Conservation (phyloP, 1,140 invertebrate genomes). For the Paracyclopina nana region DNA sequence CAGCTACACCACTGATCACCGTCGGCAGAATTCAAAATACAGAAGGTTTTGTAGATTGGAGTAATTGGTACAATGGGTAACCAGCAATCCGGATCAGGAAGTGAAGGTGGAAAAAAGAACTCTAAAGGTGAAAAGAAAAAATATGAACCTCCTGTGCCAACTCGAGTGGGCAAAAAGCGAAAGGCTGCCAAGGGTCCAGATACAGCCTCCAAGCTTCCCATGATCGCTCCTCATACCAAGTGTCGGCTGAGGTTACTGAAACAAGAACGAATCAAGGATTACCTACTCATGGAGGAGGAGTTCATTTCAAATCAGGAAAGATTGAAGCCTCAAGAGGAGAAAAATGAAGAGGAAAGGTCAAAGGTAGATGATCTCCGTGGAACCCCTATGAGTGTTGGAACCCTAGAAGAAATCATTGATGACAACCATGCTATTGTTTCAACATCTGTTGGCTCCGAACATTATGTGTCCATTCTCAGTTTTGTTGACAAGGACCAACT, state of each 20-base stretch:
- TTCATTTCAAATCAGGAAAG: slow-evolving; percentile 97
- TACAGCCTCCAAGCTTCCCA: slow-evolving; percentile 84
- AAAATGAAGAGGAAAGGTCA: slow-evolving; percentile 52
- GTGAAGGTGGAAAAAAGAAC: slow-evolving; percentile 74
- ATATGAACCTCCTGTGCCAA: slow-evolving; percentile 95
- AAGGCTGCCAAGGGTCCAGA: slow-evolving; percentile 90
- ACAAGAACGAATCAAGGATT: slow-evolving; percentile 95
- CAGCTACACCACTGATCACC: too few species aligned
- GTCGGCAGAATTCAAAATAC: too few species aligned
- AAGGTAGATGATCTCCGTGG: slow-evolving; percentile 82
- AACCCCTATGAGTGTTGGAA: slow-evolving; percentile 99
- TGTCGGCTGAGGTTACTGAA: slow-evolving; percentile 87
- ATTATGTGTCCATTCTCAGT: slow-evolving; percentile 96
- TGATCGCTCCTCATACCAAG: slow-evolving; percentile 87
- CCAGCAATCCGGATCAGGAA: slow-evolving; percentile 32
- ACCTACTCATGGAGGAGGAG: slow-evolving; percentile 96
- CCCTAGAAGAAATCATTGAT: slow-evolving; percentile 97
- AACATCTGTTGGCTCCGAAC: slow-evolving; percentile 96
- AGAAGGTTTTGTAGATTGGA: too few species aligned
- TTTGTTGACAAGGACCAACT: slow-evolving; percentile 99
- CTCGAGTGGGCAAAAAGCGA: slow-evolving; percentile 95
- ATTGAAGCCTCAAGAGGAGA: slow-evolving; percentile 94
- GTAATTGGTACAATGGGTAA: too few species aligned
- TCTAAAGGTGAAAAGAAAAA: slow-evolving; percentile 98
- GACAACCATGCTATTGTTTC: slow-evolving; percentile 99